Conservation (phyloP, 2,797 vertebrate genomes). For the Sebastes vulpes region DNA sequence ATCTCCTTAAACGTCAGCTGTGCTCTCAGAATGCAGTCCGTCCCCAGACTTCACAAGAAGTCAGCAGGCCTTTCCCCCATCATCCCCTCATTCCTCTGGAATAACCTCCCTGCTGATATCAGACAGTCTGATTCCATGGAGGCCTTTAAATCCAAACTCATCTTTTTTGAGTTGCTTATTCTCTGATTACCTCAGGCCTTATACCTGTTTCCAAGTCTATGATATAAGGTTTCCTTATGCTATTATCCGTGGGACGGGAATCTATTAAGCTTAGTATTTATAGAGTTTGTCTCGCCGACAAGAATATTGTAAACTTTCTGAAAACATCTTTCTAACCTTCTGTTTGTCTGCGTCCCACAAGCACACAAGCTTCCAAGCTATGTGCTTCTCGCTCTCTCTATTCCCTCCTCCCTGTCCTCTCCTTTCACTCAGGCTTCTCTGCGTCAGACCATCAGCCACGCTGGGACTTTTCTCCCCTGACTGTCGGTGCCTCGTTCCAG, state of each 20-base stretch:
- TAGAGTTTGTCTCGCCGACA: neutral
- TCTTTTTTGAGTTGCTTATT: neutral
- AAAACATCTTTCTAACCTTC: neutral
- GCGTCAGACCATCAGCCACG: neutral
- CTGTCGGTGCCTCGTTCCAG: neutral
- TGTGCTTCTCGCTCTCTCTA: neutral
- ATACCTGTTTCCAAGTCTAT: neutral
- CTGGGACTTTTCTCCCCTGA: neutral
- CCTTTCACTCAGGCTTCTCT: neutral
- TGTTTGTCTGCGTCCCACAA: too few relatives aligned
- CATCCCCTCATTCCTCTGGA: neutral
- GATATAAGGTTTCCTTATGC: accelerated
- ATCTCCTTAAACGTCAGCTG: neutral
- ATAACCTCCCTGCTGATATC: neutral
- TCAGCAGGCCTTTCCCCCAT: neutral
- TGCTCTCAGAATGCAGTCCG: neutral
- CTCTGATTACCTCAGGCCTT: neutral
- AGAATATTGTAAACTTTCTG: neutral
- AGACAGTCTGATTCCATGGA: neutral
- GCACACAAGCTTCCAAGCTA: too few relatives aligned
- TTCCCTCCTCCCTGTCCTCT: neutral
- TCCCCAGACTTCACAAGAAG: neutral
- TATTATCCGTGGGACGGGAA: neutral
- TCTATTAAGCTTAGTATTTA: neutral
- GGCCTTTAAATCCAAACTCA: neutral